Evolutionary conservation across 2,888 invertebrate species (phyloP).

Genomic region (Unio delphinus): DNA sequence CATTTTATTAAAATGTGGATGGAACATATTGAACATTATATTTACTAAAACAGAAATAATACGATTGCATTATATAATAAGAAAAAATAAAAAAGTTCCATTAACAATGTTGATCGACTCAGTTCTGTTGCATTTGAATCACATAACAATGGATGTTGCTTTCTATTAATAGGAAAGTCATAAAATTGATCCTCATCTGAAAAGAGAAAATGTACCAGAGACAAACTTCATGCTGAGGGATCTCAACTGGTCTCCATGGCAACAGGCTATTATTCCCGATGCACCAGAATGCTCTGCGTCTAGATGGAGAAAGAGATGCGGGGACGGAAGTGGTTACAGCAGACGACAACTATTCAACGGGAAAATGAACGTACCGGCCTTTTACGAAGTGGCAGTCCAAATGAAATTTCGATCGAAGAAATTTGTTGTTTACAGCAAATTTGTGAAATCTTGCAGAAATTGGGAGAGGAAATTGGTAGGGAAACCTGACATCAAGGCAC

Average conservation of each 20-base stretch:
- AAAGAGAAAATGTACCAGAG: constrained; percentile 37
- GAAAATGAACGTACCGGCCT: constrained; percentile 30
- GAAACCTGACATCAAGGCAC: constrained; percentile 19
- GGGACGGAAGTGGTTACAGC: constrained; percentile 30
- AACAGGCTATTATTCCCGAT: constrained; percentile 24
- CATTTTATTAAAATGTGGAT: too few species aligned
- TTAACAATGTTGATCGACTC: too few species aligned
- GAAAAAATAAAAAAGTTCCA: too few species aligned
- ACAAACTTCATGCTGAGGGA: constrained; percentile 39
- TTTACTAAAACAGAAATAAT: too few species aligned
- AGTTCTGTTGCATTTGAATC: too few species aligned
- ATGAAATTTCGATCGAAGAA: constrained; percentile 20
- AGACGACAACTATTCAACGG: constrained; percentile 29
- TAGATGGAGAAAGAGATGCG: constrained; percentile 21
- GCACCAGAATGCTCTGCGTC: not conserved
- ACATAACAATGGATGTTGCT: not conserved
- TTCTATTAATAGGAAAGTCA: constrained; percentile 7
- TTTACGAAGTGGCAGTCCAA: constrained; percentile 46
- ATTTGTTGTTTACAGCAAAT: constrained; percentile 39
- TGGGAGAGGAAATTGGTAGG: constrained; percentile 41
- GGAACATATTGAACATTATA: too few species aligned
- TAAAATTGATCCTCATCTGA: constrained; percentile 19
- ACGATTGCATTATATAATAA: too few species aligned
- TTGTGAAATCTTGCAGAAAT: constrained; percentile 7
- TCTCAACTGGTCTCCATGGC: constrained; percentile 43